Base-by-base conservation (phyloP, 2,113 vertebrate genomes). In the Galeopterus variegatus region DNA sequence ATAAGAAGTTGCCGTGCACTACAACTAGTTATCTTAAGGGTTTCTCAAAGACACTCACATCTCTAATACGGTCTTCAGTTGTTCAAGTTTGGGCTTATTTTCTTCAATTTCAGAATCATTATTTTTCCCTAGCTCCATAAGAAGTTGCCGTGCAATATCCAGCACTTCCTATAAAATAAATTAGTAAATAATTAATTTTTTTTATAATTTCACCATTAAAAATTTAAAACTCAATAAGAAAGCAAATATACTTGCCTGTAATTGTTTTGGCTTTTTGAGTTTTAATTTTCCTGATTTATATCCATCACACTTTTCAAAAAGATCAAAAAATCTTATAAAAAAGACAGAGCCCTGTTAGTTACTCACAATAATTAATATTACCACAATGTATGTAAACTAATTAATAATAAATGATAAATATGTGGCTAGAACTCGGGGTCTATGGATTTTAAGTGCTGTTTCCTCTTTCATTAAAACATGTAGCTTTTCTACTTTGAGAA, bases 101-200 rank as follows among this genome's bases (percentile, higher is more conserved):
- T 99, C 99, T 98, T 99, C 99, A 96, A 99, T 99, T 98, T 99
- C 99, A 62, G 99, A 99, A 97, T 99, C 99, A 86, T 99, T 99
- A 95, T 99, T 99, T 97, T 99, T 99, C 6, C 99, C 99, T 19
- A 99, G 98, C 92, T 99, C 99, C 88, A 98, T 98, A 91, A 99
- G 98, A 88, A 99, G 99, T 18, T 99, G 99, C 72, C 99, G 98
- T 91, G 99, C 98, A 98, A 99, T 99, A 97, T 99, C 99, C 96
- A 99, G 98, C 11, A 99, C 99, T 98, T 99, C 99, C 99, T 99
- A 97, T 82, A 96, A 94, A 96, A 83, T 80, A 88, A 97, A 72
- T 93, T 79, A 88, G 94, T 21, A 65, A 87, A 60, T 1, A 62
- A 81, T 10, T 85, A 31, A 64, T 79, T 58, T 95, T 96, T 84